Conservation (phyloP, 2,797 vertebrate genomes). For the Silurus lanzhouensis region DNA sequence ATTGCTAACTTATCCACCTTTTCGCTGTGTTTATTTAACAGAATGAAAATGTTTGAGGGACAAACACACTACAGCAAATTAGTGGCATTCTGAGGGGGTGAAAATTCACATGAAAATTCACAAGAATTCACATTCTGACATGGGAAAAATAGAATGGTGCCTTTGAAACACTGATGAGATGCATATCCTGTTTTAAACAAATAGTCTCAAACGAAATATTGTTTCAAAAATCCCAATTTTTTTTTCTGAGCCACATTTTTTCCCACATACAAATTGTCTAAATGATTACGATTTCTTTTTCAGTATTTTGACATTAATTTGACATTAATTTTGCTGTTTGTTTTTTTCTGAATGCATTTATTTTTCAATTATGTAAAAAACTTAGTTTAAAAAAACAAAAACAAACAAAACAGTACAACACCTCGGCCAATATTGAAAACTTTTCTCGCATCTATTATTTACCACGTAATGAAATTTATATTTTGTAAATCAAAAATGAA, state of each 20-base stretch:
- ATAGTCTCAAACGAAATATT: constrained; percentile 6
- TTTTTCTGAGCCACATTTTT: not conserved
- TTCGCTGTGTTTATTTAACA: constrained; percentile 43
- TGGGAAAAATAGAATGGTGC: constrained; percentile 7
- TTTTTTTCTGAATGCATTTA: constrained; percentile 20
- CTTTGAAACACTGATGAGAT: constrained; percentile 7
- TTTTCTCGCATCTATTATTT: not conserved
- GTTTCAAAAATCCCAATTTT: not conserved
- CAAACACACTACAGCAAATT: not conserved
- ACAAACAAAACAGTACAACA: not conserved
- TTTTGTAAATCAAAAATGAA: constrained; percentile 24
- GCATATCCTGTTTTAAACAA: not conserved
- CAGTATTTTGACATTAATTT: not conserved
- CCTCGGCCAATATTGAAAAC: not conserved
- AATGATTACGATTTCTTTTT: not conserved
- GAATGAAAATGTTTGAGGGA: not conserved
- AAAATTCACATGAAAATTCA: not conserved
- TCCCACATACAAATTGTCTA: not conserved
- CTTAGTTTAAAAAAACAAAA: not conserved
- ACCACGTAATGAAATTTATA: not conserved
- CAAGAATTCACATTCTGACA: not conserved
- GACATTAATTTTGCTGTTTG: constrained; percentile 1
- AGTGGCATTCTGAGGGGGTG: not conserved
- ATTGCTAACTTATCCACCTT: constrained; percentile 43
- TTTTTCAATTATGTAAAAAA: not conserved